These are phyloP conservation scores for Lophius piscatorius DNA, from an alignment of 2,113 vertebrate genomes.

Conservation along the genomic window DNA sequence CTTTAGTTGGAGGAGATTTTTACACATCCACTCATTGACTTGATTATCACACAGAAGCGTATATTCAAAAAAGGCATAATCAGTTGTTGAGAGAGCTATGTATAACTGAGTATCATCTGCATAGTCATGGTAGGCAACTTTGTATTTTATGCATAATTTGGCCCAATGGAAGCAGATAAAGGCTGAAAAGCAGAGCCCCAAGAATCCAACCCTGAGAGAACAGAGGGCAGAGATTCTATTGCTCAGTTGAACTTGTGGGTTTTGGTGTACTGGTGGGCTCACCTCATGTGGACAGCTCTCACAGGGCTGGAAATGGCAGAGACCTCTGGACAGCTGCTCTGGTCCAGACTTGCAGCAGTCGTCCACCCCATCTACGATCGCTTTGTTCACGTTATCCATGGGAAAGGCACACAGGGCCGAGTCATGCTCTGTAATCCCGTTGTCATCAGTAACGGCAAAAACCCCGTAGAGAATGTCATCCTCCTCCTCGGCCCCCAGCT, in stretches of 20 bases:
- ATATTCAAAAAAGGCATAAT: too few species aligned
- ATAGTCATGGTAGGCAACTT: too few species aligned
- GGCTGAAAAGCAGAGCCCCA: too few species aligned
- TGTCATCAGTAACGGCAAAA: slow-evolving; percentile 80
- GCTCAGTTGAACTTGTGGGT: neutral
- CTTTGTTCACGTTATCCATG: slow-evolving; percentile 80
- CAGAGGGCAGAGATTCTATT: too few species aligned
- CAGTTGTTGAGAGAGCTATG: too few species aligned
- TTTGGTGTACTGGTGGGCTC: slow-evolving; percentile 56
- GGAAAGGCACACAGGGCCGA: slow-evolving; percentile 93
- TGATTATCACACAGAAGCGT: too few species aligned
- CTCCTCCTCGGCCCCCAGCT: slow-evolving; percentile 79
- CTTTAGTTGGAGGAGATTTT: too few species aligned
- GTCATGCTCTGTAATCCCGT: slow-evolving; percentile 49
- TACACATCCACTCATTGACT: too few species aligned
- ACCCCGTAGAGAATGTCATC: slow-evolving; percentile 88
- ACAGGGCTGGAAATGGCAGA: slow-evolving; percentile 86
- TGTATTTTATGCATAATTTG: too few species aligned
- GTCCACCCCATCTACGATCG: slow-evolving; percentile 85
- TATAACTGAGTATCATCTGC: too few species aligned
- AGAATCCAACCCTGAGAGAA: too few species aligned
- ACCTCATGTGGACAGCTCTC: slow-evolving; percentile 91
- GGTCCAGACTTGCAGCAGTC: slow-evolving; percentile 81
- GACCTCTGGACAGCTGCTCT: slow-evolving; percentile 80
- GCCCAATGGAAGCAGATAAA: too few species aligned